A percentile compares a stretch with the other conserved stretches of the same genome.
These are phyloP conservation scores for Rotaria magnacalcarata DNA, from an alignment of 2,888 invertebrate species.

Conservation along the genomic window DNA sequence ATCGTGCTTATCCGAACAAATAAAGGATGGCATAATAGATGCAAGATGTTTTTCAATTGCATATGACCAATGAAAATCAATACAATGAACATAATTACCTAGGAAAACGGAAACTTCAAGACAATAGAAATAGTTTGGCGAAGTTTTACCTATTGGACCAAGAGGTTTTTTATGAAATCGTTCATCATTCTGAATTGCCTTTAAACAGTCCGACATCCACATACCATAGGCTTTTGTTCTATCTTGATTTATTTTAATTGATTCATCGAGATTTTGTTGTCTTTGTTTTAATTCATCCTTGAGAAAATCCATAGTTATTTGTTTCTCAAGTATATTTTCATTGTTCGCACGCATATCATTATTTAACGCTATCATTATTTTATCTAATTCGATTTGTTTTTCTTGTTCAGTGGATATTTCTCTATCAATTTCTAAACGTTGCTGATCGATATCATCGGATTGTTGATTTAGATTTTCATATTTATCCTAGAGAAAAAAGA, in stretches of 20 bases:
- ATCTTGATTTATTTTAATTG: neutral
- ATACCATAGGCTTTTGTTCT: neutral
- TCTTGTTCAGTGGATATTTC: neutral
- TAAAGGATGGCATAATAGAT: conserved; percentile 36
- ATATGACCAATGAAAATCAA: conserved; percentile 39
- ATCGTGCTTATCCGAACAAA: conserved; percentile 39
- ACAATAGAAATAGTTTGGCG: neutral
- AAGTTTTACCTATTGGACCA: conserved; percentile 41
- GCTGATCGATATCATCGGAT: neutral
- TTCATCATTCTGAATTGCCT: neutral
- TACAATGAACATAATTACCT: conserved; percentile 39
- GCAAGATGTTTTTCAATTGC: conserved; percentile 43
- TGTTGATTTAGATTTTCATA: neutral
- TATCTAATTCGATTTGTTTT: neutral
- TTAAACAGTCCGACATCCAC: neutral
- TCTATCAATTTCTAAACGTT: neutral
- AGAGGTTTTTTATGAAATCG: conserved; percentile 39
- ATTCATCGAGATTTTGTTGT: neutral
- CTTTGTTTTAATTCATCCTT: neutral
- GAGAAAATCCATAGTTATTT: neutral
- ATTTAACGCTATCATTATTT: neutral
- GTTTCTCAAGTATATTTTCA: neutral
- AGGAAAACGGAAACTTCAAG: neutral
- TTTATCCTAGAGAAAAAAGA: neutral
- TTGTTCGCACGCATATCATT: neutral